Base-by-base conservation (phyloP, 2,797 vertebrate species). In the Pyrocephalus nanus region DNA sequence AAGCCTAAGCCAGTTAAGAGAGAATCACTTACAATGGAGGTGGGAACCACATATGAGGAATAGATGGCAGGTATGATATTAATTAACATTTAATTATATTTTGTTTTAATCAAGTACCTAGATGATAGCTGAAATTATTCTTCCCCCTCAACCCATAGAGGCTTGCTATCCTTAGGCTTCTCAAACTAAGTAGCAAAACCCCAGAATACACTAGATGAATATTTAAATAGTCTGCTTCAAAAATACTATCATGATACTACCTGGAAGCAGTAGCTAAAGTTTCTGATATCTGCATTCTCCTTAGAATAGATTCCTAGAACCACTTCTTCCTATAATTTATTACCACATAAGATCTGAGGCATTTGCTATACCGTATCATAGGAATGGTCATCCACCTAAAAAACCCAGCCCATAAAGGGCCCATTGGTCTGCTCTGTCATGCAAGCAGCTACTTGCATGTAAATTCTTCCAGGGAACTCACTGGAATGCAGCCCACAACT, bases 1-100 rank as follows among this genome's bases (percentile, higher is more conserved):
- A 81, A 75, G 26, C 34, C 45, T 38, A 61, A 75, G 55, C 38
- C 71, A 81, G 20, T 60, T 82, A 66, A 72, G 51, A 86, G 21
- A 65, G 25, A 85, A 43, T 40, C 12, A 85, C 66, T 82, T 60
- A 75, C 30, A 88, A 75, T 0, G 3, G 77, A 92, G 45, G 64
- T 64, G 38, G 64, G 71, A 95, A 73, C 13, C 43, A 87, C 43
- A 26, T 65, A 60, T 11, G 26, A 90, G 30, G 64, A 92, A 80
- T 27, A 72, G 62, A 88, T 75, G 25, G 43, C 60, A 88, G 83
- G 67, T 70, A 81, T 12, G 9, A 23, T 64, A 85, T 91, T 93
- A 92, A 93, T 66, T 77, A 89, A 93, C n/a, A 79, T 62, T 78
- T 79, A 66, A 90, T 75, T 69, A 69, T 72, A 84, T 79, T 93